Evolutionary conservation across 2,888 invertebrate genomes (phyloP), one percentile per base, ranked within the genome.

Genomic region (Drosophila colorata): DNA sequence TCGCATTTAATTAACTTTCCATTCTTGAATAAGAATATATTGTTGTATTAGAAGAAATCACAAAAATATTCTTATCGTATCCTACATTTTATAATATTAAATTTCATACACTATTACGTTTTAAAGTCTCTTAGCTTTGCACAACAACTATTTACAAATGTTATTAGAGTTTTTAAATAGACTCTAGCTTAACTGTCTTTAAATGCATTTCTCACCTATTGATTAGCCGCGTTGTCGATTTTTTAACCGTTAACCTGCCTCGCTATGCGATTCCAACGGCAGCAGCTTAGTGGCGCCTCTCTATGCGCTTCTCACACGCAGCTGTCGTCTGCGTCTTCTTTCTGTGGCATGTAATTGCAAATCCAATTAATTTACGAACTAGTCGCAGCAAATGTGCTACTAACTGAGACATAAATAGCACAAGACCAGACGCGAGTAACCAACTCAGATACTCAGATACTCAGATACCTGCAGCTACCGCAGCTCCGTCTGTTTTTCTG

Each of bases 351-450:
- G 76, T 86, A 89, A 89, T 86, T 89, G 89, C 81, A 88, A 89
- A 88, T 88, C 87, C 89, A 88, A 88, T 88, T 88, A 89, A 86
- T 88, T 88, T 73, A 83, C 85, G 55, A 79, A 87, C 87, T 84
- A 87, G 78, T 83, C 79, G 61, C 71, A 72, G 72, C 85, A 79
- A 86, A 88, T 88, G 85, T 79, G 79, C 79, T 71, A 81, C 78
- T 84, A 84, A 87, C 79, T 87, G 74, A 87, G 89, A 81, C 85
- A 86, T 79, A 86, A 86, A 86, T 86, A 88, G 86, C 79, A 75
- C 86, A 71, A 57, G 80, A 79, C 73, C 49, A 59, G 59, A 71
- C 57, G 66, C 64, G 28, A 63, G 23, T 68, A 69, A 41, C 41
- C 48, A 72, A 38, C n/a, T n/a, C n/a, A n/a, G n/a, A n/a, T n/a